Evolutionary conservation across 2,113 vertebrate species (phyloP), one percentile per base, ranked within the genome.

Genomic region (Hymenochirus boettgeri): DNA sequence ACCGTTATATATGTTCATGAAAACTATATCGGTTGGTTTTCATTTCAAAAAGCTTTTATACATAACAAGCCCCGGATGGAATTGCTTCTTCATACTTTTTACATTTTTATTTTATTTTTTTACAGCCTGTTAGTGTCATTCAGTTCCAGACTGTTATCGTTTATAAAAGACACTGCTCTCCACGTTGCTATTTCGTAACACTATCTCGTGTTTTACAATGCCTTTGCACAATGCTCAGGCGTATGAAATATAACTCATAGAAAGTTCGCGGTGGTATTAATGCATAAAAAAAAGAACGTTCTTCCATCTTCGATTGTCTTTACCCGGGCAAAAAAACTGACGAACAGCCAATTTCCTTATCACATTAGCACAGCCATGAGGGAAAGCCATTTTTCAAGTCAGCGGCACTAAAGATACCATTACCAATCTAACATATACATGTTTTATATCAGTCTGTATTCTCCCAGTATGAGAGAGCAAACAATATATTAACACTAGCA

Each of bases 381-480:
- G 84, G 91, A 93, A 91, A 92, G 88, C 91, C 94, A 98, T 99
- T 99, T 96, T 98, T 97, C 93, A 96, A 93, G 93, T 99, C 95
- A 98, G 89, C 88, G 83, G 93, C 87, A 92, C 93, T 98, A 96
- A 98, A 97, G 95, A 97, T 93, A 97, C 96, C 96, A 98, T 98
- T 98, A 99, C 94, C 94, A 94, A 94, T 94, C 94, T 93, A 95
- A 96, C 93, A 96, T 97, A 97, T 97, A 95, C 95, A 96, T 97
- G 94, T 91, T 98, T 99, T 98, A 98, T 98, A 96, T 93, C 93
- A 91, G 92, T 11, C 90, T 83, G 90, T 89, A 92, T 92, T 88
- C 91, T 91, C 88, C 70, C 80, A 89, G 90, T 90, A 90, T 86
- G 89, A 89, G 85, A 82, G 82, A 91, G 86, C 88, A 86, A 86